Percentiles rank a stretch among this genome's conserved stretches.
Conservation (phyloP, 2,113 vertebrate genomes). For the Hyperopisus bebe region DNA sequence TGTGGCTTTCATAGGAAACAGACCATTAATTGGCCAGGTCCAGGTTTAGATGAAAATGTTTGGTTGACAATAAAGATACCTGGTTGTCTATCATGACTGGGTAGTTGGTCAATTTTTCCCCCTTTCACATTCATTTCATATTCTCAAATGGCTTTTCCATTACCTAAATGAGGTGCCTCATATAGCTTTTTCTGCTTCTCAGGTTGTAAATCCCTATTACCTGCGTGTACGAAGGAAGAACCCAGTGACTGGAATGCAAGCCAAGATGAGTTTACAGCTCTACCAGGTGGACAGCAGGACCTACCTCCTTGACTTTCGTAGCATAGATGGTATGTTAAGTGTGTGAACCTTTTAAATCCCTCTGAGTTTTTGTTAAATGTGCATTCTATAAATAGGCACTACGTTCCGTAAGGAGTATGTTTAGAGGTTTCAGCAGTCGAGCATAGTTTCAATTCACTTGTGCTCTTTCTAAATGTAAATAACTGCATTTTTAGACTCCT, state of each 20-base stretch:
- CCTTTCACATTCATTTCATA: not conserved
- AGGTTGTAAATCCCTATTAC: slow-evolving; percentile 97
- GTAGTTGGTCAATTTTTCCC: not conserved
- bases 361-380: not conserved
- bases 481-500: no score
- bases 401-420: not conserved
- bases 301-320: slow-evolving; percentile 93
- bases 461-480: not conserved
- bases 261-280: slow-evolving; percentile 96
- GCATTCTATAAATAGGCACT: not conserved
- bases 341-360: not conserved
- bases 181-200: not conserved
- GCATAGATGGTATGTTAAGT: slow-evolving; percentile 83
- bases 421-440: not conserved
- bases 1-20: not conserved
- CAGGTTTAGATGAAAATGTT: not conserved
- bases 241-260: slow-evolving; percentile 81
- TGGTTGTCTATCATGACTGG: not conserved
- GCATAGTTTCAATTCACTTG: not conserved
- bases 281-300: slow-evolving; percentile 98
- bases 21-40: not conserved
- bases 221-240: slow-evolving; percentile 91
- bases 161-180: not conserved
- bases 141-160: not conserved
- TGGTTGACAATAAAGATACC: not conserved